Evolutionary conservation across 2,888 invertebrate species (phyloP), one percentile per base, ranked within the genome.

Genomic region (Drymonia ruficornis): DNA sequence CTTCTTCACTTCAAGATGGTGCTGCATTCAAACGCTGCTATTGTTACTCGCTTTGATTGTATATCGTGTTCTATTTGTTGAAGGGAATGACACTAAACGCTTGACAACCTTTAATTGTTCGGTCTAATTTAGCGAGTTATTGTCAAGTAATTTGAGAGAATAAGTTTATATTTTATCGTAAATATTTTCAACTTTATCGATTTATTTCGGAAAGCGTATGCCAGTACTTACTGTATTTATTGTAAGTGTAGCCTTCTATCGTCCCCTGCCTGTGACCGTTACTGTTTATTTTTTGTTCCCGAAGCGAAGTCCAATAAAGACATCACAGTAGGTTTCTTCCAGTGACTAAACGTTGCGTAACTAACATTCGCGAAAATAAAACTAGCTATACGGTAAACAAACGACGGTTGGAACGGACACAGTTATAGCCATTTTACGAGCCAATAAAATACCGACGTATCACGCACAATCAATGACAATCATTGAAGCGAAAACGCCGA

Each of bases 381-480:
- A 61, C 67, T 63, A 71, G 67, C 67, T 68, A 70, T 74, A 66
- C 63, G 58, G 61, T 72, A 68, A 74, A 74, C 69, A 72, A 70
- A 67, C 68, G 69, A 67, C 57, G 62, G 71, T 63, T 67, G 53
- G 55, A 73, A 74, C 73, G 71, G 67, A 71, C 56, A 63, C 65
- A 53, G 72, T 79, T 79, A 80, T 67, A 62, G 60, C 63, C 53
- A 60, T 72, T 80, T 80, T 74, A 80, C 61, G 72, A 61, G 54
- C 72, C 65, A 70, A 78, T 75, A 78, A 80, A 73, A 45, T 23
- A n/a, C 40, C 9, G 67, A 56, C 67, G 72, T 72, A 78, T 74
- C 68, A 79, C 74, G 73, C 60, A 72, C 75, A 72, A 77, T 79
- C 77, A 77, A 75, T 75, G 80, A 78, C 76, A 78, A 79, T 77